phyloP scores from a whole-genome alignment of 2,113 vertebrate genomes.

The Anguilla japonica region DNA sequence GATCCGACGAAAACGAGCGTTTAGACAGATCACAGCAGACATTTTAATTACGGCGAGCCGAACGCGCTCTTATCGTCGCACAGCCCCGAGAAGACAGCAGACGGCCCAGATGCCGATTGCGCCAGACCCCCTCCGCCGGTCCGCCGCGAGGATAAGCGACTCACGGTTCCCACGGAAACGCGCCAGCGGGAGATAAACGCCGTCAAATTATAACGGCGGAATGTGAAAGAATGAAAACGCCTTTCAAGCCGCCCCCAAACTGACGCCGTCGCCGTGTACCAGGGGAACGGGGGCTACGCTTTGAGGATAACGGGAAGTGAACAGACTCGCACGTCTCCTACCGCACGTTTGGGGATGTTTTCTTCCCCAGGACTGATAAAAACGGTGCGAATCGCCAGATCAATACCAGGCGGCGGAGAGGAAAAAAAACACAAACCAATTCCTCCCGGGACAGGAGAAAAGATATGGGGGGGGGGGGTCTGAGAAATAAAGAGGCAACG shows the following conservation, averaged over 20 bases:
- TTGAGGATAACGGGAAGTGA: too few relatives aligned
- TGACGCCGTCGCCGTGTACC: too few relatives aligned
- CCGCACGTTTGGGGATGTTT: neutral
- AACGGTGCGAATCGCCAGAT: neutral
- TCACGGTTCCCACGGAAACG: neutral
- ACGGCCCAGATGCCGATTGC: neutral
- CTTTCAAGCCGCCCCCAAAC: too few relatives aligned
- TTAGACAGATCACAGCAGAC: neutral
- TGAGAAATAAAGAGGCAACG: conserved; percentile 21
- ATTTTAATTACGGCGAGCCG: neutral
- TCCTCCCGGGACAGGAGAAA: conserved; percentile 11
- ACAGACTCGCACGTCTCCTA: neutral
- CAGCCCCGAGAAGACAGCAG: neutral
- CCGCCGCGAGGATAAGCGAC: neutral
- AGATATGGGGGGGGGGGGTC: neutral
- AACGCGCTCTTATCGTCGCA: neutral
- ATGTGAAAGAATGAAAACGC: neutral
- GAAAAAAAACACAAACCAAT: conserved; percentile 6
- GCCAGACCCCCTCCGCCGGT: neutral
- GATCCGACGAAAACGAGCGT: too few relatives aligned
- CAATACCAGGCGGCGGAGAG: neutral
- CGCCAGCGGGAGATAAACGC: neutral
- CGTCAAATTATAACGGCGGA: neutral
- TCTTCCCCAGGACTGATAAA: neutral
- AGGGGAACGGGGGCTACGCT: too few relatives aligned